phyloP scores from a whole-genome alignment of 2,113 vertebrate species.

The Mesocricetus auratus region DNA sequence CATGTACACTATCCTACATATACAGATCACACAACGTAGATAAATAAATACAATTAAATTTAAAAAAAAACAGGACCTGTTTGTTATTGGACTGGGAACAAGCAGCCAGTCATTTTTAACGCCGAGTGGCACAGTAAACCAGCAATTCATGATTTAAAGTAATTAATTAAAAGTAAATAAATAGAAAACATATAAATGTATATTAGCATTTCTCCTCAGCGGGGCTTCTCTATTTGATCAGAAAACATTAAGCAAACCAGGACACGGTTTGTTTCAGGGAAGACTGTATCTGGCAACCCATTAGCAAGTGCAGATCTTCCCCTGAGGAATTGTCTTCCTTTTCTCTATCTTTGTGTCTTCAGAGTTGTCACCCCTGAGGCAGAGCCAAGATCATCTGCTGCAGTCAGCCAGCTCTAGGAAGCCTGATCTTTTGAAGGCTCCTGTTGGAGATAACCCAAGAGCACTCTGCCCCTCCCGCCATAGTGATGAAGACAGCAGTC shows the following conservation, averaged over 20 bases:
- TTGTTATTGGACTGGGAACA: slow-evolving; percentile 16
- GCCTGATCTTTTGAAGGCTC: not conserved
- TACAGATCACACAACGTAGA: not conserved
- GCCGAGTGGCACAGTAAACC: not conserved
- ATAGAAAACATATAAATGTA: not conserved
- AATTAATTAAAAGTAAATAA: slow-evolving; percentile 46
- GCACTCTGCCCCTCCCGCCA: not conserved
- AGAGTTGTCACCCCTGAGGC: not conserved
- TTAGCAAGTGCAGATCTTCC: not conserved
- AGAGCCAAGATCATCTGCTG: not conserved
- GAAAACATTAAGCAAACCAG: slow-evolving; percentile 53
- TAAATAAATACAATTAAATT: not conserved
- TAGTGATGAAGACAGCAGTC: no score
- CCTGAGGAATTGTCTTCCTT: not conserved
- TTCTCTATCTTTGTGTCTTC: not conserved
- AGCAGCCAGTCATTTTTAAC: slow-evolving; percentile 38
- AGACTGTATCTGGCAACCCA: not conserved
- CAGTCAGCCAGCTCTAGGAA: not conserved
- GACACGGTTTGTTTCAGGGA: not conserved
- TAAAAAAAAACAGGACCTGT: not conserved
- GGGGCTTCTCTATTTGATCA: slow-evolving; percentile 36
- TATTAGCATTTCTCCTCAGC: not conserved
- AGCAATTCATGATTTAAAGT: slow-evolving; percentile 48
- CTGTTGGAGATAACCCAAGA: not conserved
- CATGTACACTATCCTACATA: no score